phyloP scores from a whole-genome alignment of 2,113 vertebrate species.

The Apodemus speciosus region DNA sequence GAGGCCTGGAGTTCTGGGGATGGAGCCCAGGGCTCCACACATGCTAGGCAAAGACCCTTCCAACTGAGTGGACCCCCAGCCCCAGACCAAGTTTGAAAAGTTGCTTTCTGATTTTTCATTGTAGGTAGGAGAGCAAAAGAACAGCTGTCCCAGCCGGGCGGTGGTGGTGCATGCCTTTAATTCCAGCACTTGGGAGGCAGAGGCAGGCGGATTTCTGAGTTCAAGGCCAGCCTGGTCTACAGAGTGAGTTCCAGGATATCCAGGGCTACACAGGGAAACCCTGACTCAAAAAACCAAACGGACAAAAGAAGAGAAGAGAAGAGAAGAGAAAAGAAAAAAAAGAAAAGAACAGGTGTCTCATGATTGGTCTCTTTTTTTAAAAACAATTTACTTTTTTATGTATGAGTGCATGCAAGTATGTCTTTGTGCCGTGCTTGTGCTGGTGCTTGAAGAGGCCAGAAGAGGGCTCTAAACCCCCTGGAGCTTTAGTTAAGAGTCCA shows the following conservation, averaged over 20 bases:
- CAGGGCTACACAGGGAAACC: too few species aligned
- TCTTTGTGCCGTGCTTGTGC: neutral
- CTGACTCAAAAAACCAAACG: too few species aligned
- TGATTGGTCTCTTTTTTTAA: neutral
- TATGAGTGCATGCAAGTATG: neutral
- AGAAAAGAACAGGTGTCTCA: too few species aligned
- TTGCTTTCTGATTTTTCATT: constrained; percentile 27
- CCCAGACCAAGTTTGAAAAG: neutral
- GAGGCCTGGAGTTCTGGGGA: neutral
- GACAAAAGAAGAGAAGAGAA: too few species aligned
- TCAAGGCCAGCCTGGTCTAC: too few species aligned
- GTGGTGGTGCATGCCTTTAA: too few species aligned
- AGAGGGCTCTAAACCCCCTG: neutral
- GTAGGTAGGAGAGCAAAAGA: neutral
- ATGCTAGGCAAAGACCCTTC: too few species aligned
- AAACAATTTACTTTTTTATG: neutral
- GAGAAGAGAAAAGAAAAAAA: too few species aligned
- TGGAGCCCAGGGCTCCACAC: neutral
- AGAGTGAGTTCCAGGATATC: too few species aligned
- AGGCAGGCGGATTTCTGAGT: too few species aligned
- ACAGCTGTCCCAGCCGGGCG: neutral
- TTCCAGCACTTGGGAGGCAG: too few species aligned
- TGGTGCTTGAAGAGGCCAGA: neutral
- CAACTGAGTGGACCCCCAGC: neutral
- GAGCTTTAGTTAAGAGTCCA: neutral